Conservation (phyloP, 2,113 vertebrate genomes). For the Gallinago jamesoni region DNA sequence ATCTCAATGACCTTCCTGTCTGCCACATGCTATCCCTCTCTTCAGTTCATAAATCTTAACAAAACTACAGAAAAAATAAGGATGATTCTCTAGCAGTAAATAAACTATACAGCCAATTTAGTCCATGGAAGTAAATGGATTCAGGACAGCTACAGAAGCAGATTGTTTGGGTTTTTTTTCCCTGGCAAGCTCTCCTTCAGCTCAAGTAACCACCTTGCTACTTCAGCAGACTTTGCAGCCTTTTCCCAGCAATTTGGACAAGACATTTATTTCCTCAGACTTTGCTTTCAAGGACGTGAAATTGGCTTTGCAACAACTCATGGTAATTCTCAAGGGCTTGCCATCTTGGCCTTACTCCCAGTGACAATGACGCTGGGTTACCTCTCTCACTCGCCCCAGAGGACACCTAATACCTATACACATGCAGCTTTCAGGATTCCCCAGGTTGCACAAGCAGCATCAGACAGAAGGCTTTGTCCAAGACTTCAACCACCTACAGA, state of each 20-base stretch:
- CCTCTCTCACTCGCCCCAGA: background rate
- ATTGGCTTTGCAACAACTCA: background rate
- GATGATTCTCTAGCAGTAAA: background rate
- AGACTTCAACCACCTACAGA: background rate
- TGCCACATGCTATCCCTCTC: background rate
- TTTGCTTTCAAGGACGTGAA: background rate
- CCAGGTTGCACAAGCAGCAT: background rate
- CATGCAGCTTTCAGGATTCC: background rate
- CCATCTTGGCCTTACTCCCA: background rate
- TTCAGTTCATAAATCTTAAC: background rate
- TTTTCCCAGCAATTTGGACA: background rate
- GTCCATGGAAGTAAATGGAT: background rate
- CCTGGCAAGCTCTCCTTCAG: background rate
- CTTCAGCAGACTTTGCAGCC: background rate
- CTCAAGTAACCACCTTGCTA: background rate
- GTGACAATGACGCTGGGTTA: background rate
- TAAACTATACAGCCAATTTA: background rate
- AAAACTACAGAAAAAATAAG: background rate
- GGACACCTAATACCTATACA: background rate
- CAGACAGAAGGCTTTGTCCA: rapidly evolving
- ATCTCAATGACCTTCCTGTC: background rate
- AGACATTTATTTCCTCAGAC: background rate
- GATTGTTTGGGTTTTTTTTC: background rate
- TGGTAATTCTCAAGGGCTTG: background rate
- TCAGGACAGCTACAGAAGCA: background rate